Evolutionary conservation across 2,888 invertebrate genomes (phyloP).

Genomic region (Eupithecia subumbrata): DNA sequence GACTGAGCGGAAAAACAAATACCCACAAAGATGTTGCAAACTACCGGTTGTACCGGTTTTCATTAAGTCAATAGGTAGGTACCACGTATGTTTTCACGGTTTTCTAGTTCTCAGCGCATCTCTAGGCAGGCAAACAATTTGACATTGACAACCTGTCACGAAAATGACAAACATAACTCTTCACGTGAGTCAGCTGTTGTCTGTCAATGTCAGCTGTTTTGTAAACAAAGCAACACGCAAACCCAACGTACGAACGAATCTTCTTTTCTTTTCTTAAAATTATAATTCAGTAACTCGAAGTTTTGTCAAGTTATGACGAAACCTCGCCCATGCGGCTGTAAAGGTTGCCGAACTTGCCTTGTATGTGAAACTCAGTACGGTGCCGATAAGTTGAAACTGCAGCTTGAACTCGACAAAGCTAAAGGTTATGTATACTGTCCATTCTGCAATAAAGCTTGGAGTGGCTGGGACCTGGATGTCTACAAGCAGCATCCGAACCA

Average conservation of each 20-base stretch:
- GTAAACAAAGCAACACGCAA: neutral
- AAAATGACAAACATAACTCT: neutral
- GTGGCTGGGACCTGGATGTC: conserved; percentile 87
- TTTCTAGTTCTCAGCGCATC: neutral
- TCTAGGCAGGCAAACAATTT: neutral
- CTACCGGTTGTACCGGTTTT: no score
- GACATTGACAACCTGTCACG: neutral
- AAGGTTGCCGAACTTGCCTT: conserved; percentile 95
- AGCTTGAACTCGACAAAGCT: conserved; percentile 74
- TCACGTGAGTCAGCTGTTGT: no score
- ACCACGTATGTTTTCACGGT: no score
- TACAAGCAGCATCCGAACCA: conserved; percentile 88
- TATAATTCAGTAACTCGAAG: neutral
- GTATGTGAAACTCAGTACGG: conserved; percentile 89
- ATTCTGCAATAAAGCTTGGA: conserved; percentile 89
- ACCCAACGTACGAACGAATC: neutral
- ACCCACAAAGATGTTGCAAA: no score
- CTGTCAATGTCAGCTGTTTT: neutral
- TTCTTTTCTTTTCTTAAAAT: neutral
- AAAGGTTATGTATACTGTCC: conserved; percentile 90
- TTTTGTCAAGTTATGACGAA: conserved; percentile 79
- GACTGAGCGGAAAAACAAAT: no score
- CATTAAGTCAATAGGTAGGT: no score
- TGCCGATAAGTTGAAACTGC: conserved; percentile 66
- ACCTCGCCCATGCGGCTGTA: conserved; percentile 94